These are phyloP conservation scores for Polyergus mexicanus DNA, from an alignment of 1,140 invertebrate species.

Conservation along the genomic window DNA sequence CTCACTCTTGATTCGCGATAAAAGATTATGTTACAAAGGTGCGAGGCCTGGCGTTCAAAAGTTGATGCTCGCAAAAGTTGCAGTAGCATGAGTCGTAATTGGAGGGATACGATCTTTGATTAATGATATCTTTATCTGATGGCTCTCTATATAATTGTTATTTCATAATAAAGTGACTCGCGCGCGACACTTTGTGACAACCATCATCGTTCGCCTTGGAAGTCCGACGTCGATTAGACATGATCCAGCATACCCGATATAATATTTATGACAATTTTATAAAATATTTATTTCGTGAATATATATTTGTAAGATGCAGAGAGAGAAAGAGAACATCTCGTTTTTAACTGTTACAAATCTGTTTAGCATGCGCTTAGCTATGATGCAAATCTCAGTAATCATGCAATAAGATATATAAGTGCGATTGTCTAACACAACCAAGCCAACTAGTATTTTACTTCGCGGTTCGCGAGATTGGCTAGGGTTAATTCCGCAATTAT, in stretches of 20 bases:
- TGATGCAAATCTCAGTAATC: slow-evolving; percentile 69
- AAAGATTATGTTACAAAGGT: slow-evolving; percentile 59
- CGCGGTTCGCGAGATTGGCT: slow-evolving; percentile 50
- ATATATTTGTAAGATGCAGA: neutral
- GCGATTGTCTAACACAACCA: slow-evolving; percentile 15
- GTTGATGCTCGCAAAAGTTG: slow-evolving; percentile 43
- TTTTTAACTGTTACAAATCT: slow-evolving; percentile 64
- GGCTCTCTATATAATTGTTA: slow-evolving; percentile 9
- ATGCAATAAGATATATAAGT: slow-evolving; percentile 66
- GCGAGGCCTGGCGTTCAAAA: slow-evolving; percentile 29
- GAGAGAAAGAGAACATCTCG: slow-evolving; percentile 2
- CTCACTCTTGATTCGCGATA: slow-evolving; percentile 40
- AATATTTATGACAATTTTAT: neutral
- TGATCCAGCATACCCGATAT: neutral
- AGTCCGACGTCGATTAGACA: neutral
- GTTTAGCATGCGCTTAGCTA: slow-evolving; percentile 61
- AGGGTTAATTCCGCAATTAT: slow-evolving; percentile 47
- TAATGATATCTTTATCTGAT: slow-evolving; percentile 49
- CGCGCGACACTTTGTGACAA: neutral
- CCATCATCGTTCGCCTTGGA: neutral
- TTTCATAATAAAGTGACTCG: slow-evolving; percentile 36
- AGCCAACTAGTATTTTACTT: slow-evolving; percentile 26
- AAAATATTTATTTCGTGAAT: neutral
- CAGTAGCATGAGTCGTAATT: slow-evolving; percentile 46
- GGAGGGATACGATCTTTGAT: slow-evolving; percentile 51